Evolutionary conservation across 2,797 vertebrate genomes (phyloP).

Genomic region (Pangasius sanitwongsei): DNA sequence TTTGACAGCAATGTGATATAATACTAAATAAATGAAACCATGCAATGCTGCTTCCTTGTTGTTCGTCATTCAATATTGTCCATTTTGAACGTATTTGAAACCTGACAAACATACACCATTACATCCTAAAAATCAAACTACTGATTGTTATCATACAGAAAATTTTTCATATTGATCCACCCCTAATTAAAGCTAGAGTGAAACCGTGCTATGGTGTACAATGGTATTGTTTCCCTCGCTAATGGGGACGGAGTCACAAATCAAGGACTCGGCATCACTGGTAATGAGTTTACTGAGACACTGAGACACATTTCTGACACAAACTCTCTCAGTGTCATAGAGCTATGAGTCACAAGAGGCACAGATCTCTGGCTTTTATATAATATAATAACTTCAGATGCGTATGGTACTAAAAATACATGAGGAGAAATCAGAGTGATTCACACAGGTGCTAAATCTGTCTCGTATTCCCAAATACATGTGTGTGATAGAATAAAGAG

Average conservation of each 20-base stretch:
- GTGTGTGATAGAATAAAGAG: neutral
- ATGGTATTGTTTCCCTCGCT: neutral
- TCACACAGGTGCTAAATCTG: neutral
- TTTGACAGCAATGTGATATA: neutral
- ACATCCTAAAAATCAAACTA: neutral
- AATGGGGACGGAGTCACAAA: neutral
- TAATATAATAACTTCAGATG: neutral
- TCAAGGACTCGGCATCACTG: neutral
- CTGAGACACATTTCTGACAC: constrained; percentile 14
- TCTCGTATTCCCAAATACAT: neutral
- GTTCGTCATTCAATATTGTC: neutral
- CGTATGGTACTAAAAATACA: neutral
- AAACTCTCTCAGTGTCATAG: neutral
- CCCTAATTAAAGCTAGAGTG: neutral
- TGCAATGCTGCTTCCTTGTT: neutral
- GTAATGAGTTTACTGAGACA: neutral
- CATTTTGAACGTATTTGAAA: neutral
- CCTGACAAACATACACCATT: neutral
- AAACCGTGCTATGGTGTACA: neutral
- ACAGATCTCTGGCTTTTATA: neutral
- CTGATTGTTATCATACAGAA: neutral
- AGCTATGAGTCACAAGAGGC: constrained; percentile 2
- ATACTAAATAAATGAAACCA: neutral
- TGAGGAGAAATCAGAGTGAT: neutral
- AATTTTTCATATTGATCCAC: neutral